Evolutionary conservation across 2,888 invertebrate genomes (phyloP).

Genomic region (Nomada goodeniana): DNA sequence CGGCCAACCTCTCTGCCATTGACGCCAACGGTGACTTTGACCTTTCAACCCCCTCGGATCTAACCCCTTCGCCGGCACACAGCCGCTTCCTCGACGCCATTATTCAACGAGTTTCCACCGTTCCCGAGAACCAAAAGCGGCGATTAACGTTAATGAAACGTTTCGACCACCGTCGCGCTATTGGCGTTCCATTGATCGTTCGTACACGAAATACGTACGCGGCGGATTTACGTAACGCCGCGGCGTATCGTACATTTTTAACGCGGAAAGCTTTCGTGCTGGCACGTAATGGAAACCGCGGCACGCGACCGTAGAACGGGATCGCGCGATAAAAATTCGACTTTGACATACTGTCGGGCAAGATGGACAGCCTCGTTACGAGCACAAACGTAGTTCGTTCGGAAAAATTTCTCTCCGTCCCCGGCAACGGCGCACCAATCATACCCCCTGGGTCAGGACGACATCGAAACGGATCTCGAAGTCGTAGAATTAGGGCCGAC

Average conservation of each 20-base stretch:
- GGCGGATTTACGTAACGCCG: constrained; percentile 34
- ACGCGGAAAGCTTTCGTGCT: constrained; percentile 22
- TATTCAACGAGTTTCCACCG: not conserved
- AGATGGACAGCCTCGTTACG: not conserved
- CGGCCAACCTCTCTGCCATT: constrained; percentile 31
- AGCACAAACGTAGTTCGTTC: too few relatives aligned
- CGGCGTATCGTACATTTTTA: constrained; percentile 40
- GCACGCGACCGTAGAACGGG: constrained; percentile 50
- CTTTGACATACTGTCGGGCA: constrained; percentile 3
- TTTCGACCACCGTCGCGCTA: too few relatives aligned
- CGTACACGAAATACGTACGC: constrained; percentile 31
- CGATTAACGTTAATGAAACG: too few relatives aligned
- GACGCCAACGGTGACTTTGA: constrained; percentile 56
- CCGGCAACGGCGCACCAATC: too few relatives aligned
- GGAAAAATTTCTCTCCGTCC: too few relatives aligned
- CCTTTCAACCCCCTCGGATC: constrained; percentile 33
- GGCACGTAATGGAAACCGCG: constrained; percentile 35
- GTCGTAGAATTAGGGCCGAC: too few relatives aligned
- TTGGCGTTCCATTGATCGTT: constrained; percentile 29
- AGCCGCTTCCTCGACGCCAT: too few relatives aligned
- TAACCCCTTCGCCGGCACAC: constrained; percentile 6
- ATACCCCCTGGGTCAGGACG: too few relatives aligned
- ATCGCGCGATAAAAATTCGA: constrained; percentile 53
- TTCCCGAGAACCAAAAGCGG: not conserved
- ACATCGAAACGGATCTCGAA: too few relatives aligned